Evolutionary conservation across 1,140 invertebrate genomes (phyloP).

Genomic region (Gryllus bimaculatus): DNA sequence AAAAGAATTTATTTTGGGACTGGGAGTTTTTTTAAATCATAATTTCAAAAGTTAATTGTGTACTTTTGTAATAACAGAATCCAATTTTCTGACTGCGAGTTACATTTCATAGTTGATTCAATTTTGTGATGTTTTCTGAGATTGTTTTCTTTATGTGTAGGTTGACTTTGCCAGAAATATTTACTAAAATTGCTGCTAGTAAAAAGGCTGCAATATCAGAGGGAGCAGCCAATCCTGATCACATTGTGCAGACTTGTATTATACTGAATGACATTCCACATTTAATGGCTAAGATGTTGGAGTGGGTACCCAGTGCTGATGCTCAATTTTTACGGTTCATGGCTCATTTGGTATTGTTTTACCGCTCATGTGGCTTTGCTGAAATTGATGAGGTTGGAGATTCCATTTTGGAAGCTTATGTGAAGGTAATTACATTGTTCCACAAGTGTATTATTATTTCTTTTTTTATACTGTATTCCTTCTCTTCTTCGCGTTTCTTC

Average conservation of each 20-base stretch:
- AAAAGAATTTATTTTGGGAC: too few relatives aligned
- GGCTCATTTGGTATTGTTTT: constrained; percentile 75
- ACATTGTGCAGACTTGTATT: constrained; percentile 65
- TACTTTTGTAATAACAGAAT: too few relatives aligned
- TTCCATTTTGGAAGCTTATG: constrained; percentile 62
- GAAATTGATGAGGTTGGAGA: constrained; percentile 54
- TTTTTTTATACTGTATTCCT: too few relatives aligned
- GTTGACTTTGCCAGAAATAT: constrained; percentile 60
- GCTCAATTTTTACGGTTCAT: constrained; percentile 65
- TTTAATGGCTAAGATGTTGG: constrained; percentile 50
- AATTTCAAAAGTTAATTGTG: too few relatives aligned
- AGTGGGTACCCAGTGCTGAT: constrained; percentile 29
- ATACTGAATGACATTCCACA: constrained; percentile 60
- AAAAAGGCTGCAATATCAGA: constrained; percentile 39
- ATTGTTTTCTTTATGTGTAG: constrained; percentile 28
- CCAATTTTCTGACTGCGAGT: too few relatives aligned
- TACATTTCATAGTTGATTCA: too few relatives aligned
- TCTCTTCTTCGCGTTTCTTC: too few relatives aligned
- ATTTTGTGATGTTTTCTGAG: too few relatives aligned
- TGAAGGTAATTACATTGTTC: constrained; percentile 29
- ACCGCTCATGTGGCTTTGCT: constrained; percentile 63
- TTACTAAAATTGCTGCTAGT: constrained; percentile 49
- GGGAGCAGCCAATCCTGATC: constrained; percentile 47
- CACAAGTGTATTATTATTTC: too few relatives aligned
- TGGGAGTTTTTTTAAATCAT: too few relatives aligned